phyloP scores from a whole-genome alignment of 2,797 vertebrate genomes.

The Microctenopoma lineatum region DNA sequence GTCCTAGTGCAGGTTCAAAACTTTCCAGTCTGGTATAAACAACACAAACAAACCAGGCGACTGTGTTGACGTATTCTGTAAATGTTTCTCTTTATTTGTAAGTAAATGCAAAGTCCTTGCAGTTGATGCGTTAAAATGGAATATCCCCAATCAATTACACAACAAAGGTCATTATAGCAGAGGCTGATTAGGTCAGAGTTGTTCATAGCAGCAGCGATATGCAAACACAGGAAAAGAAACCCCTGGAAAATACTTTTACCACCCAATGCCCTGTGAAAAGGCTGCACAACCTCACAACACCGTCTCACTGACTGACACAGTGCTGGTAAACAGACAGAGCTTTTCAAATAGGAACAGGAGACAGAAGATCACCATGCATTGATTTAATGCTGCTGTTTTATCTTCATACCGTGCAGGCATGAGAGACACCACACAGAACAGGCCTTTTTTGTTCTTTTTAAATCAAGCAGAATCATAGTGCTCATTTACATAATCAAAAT shows the following conservation, averaged over 20 bases:
- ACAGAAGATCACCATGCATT: constrained; percentile 82
- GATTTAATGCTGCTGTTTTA: constrained; percentile 71
- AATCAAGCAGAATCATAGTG: constrained; percentile 71
- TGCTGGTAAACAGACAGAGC: constrained; percentile 78
- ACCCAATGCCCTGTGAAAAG: constrained; percentile 55
- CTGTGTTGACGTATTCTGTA: constrained; percentile 74
- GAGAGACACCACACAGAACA: constrained; percentile 57
- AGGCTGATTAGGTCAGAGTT: constrained; percentile 77
- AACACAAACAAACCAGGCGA: constrained; percentile 46
- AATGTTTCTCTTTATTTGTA: constrained; percentile 84
- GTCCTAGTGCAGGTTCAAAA: constrained; percentile 14
- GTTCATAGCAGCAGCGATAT: constrained; percentile 78
- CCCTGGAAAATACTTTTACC: constrained; percentile 51
- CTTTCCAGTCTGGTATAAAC: background rate
- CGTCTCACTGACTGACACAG: constrained; percentile 78
- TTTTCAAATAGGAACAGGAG: constrained; percentile 67
- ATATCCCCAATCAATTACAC: constrained; percentile 76
- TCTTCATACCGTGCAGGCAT: constrained; percentile 63
- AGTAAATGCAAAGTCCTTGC: constrained; percentile 83
- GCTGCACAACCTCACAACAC: constrained; percentile 63
- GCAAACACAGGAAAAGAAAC: constrained; percentile 69
- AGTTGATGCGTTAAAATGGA: constrained; percentile 80
- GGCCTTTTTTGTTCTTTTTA: constrained; percentile 56
- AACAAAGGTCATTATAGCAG: constrained; percentile 79
- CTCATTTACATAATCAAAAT: constrained; percentile 84